These are phyloP conservation scores for Brachionus rotundiformis DNA, from an alignment of 1,140 invertebrate genomes.

Conservation along the genomic window DNA sequence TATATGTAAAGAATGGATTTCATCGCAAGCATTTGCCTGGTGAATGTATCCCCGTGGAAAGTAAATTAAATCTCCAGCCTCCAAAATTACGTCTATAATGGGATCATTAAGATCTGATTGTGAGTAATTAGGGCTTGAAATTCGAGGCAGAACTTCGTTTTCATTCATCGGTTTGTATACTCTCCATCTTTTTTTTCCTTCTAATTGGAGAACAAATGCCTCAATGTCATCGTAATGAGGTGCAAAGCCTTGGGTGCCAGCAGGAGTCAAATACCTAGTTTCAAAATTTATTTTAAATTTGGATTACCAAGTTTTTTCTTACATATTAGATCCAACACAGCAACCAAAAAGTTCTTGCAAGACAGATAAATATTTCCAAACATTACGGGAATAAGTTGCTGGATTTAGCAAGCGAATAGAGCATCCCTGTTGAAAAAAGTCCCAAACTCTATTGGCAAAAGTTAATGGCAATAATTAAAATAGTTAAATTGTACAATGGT, in stretches of 20 bases:
- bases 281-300: neutral
- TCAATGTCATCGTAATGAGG: slow-evolving; percentile 97
- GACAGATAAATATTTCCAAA: slow-evolving; percentile 71
- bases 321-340: slow-evolving; percentile 87
- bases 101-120: slow-evolving; percentile 76
- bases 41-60: slow-evolving; percentile 87
- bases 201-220: slow-evolving; percentile 92
- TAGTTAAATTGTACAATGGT: slow-evolving; percentile 12
- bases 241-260: slow-evolving; percentile 91
- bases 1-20: slow-evolving; percentile 84
- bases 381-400: slow-evolving; percentile 75
- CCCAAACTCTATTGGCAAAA: too few species aligned
- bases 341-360: slow-evolving; percentile 91
- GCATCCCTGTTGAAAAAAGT: slow-evolving; percentile 72
- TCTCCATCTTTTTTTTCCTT: slow-evolving; percentile 91
- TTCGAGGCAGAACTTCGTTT: slow-evolving; percentile 73
- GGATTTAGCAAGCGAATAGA: slow-evolving; percentile 89
- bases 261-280: slow-evolving; percentile 82
- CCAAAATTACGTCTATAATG: slow-evolving; percentile 76
- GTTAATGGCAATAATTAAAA: too few species aligned
- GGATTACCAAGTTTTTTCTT: slow-evolving; percentile 56
- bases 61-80: slow-evolving; percentile 87
- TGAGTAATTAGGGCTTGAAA: slow-evolving; percentile 78
- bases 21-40: slow-evolving; percentile 73
- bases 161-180: slow-evolving; percentile 71